Base-by-base conservation (phyloP, 2,888 invertebrate species). In the Trilocha varians region DNA sequence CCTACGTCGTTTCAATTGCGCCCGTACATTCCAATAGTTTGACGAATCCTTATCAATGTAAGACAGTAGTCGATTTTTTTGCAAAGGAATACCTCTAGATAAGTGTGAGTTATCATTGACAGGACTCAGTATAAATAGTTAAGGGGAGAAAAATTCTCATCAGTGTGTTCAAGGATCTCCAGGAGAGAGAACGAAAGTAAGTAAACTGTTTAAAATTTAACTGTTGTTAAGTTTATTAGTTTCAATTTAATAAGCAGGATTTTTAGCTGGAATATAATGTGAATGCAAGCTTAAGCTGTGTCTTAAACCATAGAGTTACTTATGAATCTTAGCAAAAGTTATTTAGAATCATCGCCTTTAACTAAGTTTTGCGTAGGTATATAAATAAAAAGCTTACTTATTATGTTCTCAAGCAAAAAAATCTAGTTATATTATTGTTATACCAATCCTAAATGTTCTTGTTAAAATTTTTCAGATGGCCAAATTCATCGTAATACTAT, bases 11-110 rank as follows among this genome's bases (percentile, higher is more conserved):
- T 25, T 17, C 25, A 32, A 42, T 42, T 36, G 11, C 32, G 6
- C 6, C 38, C 34, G 39, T 14, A 49, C 59, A 78, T 82, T 76
- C 79, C 78, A 49, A 69, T 47, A 56, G 39, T 65, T 72, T 78
- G 74, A 80, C 74, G 52, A 71, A 65, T 57, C 53, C 57, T 65
- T 77, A 66, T 69, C 65, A 46, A 36, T 37, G 5, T 38, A 36
- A 32, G 32, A 38, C 36, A 34, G 13, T 34, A 47, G 36, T 45
- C 47, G 47, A 55, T 55, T 65, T 70, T 74, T 65, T 72, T 68
- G 65, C 63, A 47, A 70, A 75, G 77, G 71, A 75, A 78, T 71
- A 60, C 48, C 47, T 48, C 41, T 46, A 70, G 74, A 73, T 70
- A 76, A 71, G 46, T 44, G 32, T 62, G 52, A 50, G 41, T 56